Base-by-base conservation (phyloP, 2,888 invertebrate species). In the Phania funesta region DNA sequence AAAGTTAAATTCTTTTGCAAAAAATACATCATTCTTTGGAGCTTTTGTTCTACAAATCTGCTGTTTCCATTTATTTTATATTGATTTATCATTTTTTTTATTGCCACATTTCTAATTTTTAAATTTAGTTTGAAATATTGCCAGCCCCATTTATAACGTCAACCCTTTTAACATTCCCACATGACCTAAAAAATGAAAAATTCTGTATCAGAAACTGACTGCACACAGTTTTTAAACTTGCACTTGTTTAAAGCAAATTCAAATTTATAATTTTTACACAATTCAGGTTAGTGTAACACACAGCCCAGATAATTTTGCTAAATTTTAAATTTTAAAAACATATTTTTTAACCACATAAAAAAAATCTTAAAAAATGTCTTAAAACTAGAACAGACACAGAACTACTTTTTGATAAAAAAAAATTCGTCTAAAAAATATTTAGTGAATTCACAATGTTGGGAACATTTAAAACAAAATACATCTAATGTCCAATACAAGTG, bases 291-390 rank as follows among this genome's bases (percentile, higher is more conserved):
- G 71, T 52, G 41, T 65, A 16, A 78, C 65, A 52, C 24, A 58
- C 16, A 48, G 52, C 82, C 82, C 77, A 78, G 77, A 77, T 77
- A 56, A 20, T 64, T 70, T 82, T 65, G 82, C 74, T 78, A 74
- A 82, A 82, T 78, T 73, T 70, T 16, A 70, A 82, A 77, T 64
- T 64, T 73, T 76, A 41, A 52, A 71, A 5, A 38, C 1, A 16
- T 29, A 41, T 50, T 46, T 48, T 48, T 26, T 46, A 20, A 13
- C 11, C 11, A 29, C 16, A 7, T 35, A 52, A 65, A 22, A 46
- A 24, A 50, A 20, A 26, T 41, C 13, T 16, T 50, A 67, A 68
- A 58, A 76, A 76, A 68, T 60, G 11, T 48, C 20, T 68, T n/a
- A 18, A 60, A 76, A 76, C 41, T 68, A 76, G 76, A 68, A 62